Base-by-base conservation (phyloP, 2,113 vertebrate species). In the Sylvia atricapilla region DNA sequence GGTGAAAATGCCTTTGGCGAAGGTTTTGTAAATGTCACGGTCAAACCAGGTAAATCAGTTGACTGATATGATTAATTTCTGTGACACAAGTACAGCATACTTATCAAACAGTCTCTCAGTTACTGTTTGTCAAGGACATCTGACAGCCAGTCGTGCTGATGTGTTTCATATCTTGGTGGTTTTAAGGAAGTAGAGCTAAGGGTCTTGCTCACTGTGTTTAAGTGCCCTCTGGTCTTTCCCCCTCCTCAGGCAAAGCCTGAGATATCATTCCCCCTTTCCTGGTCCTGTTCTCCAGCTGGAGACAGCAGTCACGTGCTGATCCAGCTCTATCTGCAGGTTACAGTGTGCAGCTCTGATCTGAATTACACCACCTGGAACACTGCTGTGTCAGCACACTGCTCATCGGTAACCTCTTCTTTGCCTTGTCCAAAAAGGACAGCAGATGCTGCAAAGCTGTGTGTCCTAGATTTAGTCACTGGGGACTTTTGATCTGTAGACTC, bases 11-110 rank as follows among this genome's bases (percentile, higher is more conserved):
- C 97, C 62, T 98, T 97, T 96, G 98, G 98, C 68, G 98, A 99
- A 97, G 97, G 96, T 81, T 97, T 97, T 93, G 96, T 98, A 72
- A 98, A 98, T 84, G 94, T 99, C 86, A 98, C 98, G 0, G 98
- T 98, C 64, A 95, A 96, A 72, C 97, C 98, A 97, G 98, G 98
- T 98, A 98, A 94, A 94, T 80, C 47, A 53, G 19, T 69, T 63
- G 66, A 33, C 56, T 76, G 35, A 87, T 78, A 14, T 15, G 75
- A 84, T 52, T 59, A 66, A 62, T 76, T 75, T 81, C 35, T 94
- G 89, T 4, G 7, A 25, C 23, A 24, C 22, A 37, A 73, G 49
- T 86, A 63, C 22, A 47, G 10, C 15, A 33, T 63, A 25, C 14
- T 78, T 78, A 19, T 52, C 21, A 46, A 46, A 27, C 28, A 46